These are phyloP conservation scores for Trichomalopsis sarcophagae DNA, from an alignment of 1,140 invertebrate species.

Conservation along the genomic window DNA sequence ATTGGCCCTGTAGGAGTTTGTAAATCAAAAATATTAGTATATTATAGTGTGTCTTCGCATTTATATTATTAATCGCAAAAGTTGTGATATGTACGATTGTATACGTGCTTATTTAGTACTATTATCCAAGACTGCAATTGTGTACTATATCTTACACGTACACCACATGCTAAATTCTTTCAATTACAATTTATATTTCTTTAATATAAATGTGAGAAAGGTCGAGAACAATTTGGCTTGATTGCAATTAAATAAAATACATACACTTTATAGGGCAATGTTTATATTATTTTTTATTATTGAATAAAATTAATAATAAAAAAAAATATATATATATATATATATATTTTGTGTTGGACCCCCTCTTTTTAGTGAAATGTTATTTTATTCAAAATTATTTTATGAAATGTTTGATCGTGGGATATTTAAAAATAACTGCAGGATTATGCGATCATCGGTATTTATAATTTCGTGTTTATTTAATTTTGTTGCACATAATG, in stretches of 20 bases:
- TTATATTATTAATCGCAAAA: slow-evolving; percentile 54
- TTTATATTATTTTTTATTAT: slow-evolving; percentile 70
- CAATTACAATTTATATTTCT: slow-evolving; percentile 23
- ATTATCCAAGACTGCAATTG: slow-evolving; percentile 56
- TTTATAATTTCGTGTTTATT: no score
- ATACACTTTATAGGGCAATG: slow-evolving; percentile 65
- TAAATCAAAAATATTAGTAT: neutral
- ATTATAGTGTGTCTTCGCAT: neutral
- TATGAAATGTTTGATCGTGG: no score
- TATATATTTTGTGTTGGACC: no score
- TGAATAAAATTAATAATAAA: slow-evolving; percentile 62
- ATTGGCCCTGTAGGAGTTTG: neutral
- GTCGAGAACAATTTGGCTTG: slow-evolving; percentile 58
- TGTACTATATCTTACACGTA: neutral
- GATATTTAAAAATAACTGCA: no score
- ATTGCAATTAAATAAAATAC: slow-evolving; percentile 63
- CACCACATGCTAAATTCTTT: slow-evolving; percentile 2
- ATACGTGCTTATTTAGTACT: slow-evolving; percentile 50
- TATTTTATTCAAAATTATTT: no score
- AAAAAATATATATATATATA: slow-evolving; percentile 52
- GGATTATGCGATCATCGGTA: no score
- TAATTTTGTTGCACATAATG: no score
- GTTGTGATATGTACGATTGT: slow-evolving; percentile 54
- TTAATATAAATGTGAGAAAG: slow-evolving; percentile 52
- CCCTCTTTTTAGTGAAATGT: no score